These are phyloP conservation scores for Limonius californicus DNA, from an alignment of 1,140 invertebrate genomes.

Conservation along the genomic window DNA sequence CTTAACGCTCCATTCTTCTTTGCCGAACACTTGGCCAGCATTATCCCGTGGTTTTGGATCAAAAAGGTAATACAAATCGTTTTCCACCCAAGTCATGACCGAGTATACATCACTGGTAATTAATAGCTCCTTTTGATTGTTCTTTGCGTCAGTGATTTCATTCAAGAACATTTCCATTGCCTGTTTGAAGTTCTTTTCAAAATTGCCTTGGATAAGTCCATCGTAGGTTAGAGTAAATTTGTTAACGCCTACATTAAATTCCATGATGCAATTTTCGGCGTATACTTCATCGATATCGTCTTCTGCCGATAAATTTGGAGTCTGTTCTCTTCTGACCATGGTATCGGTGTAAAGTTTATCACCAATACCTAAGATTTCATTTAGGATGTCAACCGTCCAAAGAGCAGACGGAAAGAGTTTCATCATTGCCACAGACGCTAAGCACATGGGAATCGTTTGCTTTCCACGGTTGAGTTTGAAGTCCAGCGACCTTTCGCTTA, in stretches of 20 bases:
- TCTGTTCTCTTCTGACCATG: background rate
- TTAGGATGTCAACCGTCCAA: conserved; percentile 39
- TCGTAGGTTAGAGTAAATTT: conserved; percentile 33
- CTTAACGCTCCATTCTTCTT: conserved; percentile 30
- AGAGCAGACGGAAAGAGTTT: conserved; percentile 30
- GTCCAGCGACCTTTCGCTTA: conserved; percentile 29
- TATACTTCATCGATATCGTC: conserved; percentile 30
- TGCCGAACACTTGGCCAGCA: conserved; percentile 37
- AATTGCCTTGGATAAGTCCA: conserved; percentile 23
- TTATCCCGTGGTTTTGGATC: conserved; percentile 41
- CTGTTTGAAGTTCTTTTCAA: conserved; percentile 29
- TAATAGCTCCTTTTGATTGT: conserved; percentile 30
- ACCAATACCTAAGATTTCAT: conserved; percentile 31
- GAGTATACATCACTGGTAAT: conserved; percentile 27
- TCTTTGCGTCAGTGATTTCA: conserved; percentile 23
- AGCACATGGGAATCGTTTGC: conserved; percentile 41
- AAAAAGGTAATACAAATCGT: conserved; percentile 38
- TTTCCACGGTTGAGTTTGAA: conserved; percentile 37
- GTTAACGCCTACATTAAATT: conserved; percentile 42
- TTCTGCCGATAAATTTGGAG: background rate
- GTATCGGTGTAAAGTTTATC: conserved; percentile 21
- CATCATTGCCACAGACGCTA: conserved; percentile 37
- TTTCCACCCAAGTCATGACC: conserved; percentile 38
- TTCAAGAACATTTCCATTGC: conserved; percentile 20
- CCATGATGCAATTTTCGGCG: conserved; percentile 34